These are phyloP conservation scores for Peromyscus nudipes DNA, from an alignment of 2,797 vertebrate species.

Conservation along the genomic window DNA sequence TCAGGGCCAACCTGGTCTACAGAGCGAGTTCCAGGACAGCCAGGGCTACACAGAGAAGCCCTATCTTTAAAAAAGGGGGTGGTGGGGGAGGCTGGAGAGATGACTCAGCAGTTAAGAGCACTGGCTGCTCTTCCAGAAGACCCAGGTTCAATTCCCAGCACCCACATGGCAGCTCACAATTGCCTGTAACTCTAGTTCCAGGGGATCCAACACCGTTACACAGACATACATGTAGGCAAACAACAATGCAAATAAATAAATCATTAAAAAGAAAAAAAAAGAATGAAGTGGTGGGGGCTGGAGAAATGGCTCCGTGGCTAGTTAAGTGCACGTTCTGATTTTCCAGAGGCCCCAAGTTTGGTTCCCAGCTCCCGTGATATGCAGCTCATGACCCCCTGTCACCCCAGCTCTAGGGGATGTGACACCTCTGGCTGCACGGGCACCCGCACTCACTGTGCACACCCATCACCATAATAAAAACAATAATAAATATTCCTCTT, in stretches of 20 bases:
- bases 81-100: neutral
- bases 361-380: neutral
- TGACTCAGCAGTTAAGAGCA: neutral
- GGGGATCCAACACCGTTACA: neutral
- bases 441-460: neutral
- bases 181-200: neutral
- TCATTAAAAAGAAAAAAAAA: neutral
- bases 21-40: neutral
- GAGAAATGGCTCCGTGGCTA: neutral
- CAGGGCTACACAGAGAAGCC: neutral
- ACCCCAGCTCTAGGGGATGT: neutral
- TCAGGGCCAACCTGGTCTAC: neutral
- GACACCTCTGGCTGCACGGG: neutral
- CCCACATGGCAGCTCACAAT: neutral
- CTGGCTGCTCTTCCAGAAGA: neutral
- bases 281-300: neutral
- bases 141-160: neutral
- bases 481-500: neutral
- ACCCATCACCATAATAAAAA: neutral
- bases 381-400: neutral
- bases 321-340: neutral
- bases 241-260: neutral
- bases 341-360: neutral
- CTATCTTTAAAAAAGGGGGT: neutral
- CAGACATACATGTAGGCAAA: neutral